These are phyloP conservation scores for Epiperipatus broadwayi DNA, from an alignment of 2,888 invertebrate genomes.

Conservation along the genomic window DNA sequence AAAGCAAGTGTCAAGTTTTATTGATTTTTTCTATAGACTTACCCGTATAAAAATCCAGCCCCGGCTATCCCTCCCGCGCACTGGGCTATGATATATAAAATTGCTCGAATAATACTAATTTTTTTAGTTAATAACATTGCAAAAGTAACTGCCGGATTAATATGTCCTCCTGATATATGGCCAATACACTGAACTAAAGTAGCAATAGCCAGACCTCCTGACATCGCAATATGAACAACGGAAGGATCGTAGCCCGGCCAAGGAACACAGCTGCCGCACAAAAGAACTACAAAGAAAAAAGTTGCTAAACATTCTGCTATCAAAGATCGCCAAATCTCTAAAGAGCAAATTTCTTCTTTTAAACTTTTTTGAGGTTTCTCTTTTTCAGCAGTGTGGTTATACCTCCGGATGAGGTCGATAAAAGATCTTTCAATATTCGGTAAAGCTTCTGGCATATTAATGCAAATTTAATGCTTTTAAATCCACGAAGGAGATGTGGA, in stretches of 20 bases:
- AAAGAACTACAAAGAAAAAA: conserved; percentile 73
- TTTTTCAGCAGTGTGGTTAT: no score
- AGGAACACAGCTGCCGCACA: conserved; percentile 56
- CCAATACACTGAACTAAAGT: conserved; percentile 70
- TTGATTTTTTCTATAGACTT: no score
- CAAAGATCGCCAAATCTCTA: conserved; percentile 75
- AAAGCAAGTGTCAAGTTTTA: no score
- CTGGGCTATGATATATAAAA: conserved; percentile 70
- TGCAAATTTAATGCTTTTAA: no score
- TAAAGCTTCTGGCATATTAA: no score
- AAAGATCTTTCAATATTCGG: no score
- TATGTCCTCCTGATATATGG: conserved; percentile 73
- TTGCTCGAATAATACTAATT: conserved; percentile 58
- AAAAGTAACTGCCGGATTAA: conserved; percentile 72
- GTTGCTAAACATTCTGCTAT: conserved; percentile 79
- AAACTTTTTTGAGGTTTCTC: no score
- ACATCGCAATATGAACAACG: conserved; percentile 56
- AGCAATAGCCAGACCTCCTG: conserved; percentile 64
- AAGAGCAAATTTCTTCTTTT: conserved; percentile 58
- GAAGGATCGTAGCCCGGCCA: conserved; percentile 23
- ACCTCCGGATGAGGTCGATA: no score
- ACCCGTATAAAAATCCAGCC: conserved; percentile 67
- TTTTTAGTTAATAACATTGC: conserved; percentile 63
- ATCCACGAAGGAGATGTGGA: no score
- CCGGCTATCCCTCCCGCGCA: conserved; percentile 83